These are phyloP conservation scores for Diorhabda sublineata DNA, from an alignment of 1,140 invertebrate genomes.

Conservation along the genomic window DNA sequence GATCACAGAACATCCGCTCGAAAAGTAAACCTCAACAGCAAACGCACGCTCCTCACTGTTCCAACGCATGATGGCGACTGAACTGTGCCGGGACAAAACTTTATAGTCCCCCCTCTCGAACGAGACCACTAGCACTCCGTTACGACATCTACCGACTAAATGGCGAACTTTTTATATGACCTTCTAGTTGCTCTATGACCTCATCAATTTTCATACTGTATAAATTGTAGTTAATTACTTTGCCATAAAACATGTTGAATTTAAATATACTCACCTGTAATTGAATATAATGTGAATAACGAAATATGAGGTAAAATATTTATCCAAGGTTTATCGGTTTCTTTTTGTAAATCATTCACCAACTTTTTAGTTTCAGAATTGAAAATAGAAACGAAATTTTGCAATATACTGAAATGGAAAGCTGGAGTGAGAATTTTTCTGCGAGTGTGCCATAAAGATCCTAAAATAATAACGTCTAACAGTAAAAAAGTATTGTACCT, in stretches of 20 bases:
- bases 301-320: conserved; percentile 16
- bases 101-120: too few relatives aligned
- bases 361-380: conserved; percentile 60
- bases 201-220: too few relatives aligned
- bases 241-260: neutral
- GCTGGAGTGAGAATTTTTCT: conserved; percentile 81
- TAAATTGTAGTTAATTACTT: too few relatives aligned
- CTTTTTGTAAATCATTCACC: conserved; percentile 39
- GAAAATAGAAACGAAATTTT: conserved; percentile 72
- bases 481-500: neutral
- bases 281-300: conserved; percentile 20
- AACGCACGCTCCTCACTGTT: too few relatives aligned
- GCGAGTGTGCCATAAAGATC: conserved; percentile 69
- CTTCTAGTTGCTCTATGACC: too few relatives aligned
- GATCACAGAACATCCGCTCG: too few relatives aligned
- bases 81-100: too few relatives aligned
- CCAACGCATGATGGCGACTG: too few relatives aligned
- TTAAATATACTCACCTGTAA: conserved; percentile 29
- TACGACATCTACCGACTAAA: too few relatives aligned
- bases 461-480: conserved; percentile 45
- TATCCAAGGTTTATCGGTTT: conserved; percentile 8
- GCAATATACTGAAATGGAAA: conserved; percentile 86
- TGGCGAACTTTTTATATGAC: too few relatives aligned
- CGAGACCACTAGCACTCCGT: too few relatives aligned
- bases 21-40: too few relatives aligned